Evolutionary conservation across 2,113 vertebrate species (phyloP).

Genomic region (Diphyllodes magnificus): DNA sequence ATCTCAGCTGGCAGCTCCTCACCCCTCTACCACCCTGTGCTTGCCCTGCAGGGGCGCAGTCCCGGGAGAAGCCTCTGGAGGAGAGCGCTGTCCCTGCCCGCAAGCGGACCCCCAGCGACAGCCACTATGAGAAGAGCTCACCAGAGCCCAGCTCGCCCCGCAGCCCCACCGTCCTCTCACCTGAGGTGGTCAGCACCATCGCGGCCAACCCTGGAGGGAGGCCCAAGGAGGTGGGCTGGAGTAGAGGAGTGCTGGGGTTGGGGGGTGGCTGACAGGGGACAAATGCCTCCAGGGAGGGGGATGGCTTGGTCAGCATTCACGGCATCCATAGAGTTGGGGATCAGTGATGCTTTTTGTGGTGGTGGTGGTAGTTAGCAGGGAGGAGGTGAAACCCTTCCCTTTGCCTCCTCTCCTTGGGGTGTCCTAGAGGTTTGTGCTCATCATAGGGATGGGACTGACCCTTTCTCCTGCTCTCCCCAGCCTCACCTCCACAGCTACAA

Average conservation of each 20-base stretch:
- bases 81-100: constrained; percentile 67
- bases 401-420: neutral
- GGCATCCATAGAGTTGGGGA: neutral
- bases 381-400: neutral
- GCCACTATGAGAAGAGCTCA: constrained; percentile 78
- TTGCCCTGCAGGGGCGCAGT: constrained; percentile 78
- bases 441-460: neutral
- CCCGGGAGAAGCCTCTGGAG: constrained; percentile 71
- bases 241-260: neutral
- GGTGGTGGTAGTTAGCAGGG: neutral
- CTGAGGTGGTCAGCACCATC: constrained; percentile 91
- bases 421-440: neutral
- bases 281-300: neutral
- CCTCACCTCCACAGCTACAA: constrained; percentile 97
- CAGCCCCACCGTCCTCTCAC: constrained; percentile 86
- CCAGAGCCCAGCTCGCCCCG: constrained; percentile 67
- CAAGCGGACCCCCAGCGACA: constrained; percentile 79
- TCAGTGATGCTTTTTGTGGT: neutral
- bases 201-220: constrained; percentile 94
- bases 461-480: constrained; percentile 66
- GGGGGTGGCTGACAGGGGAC: neutral
- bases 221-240: constrained; percentile 88
- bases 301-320: neutral
- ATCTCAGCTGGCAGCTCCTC: neutral
- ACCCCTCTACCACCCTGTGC: neutral